Evolutionary conservation across 1,140 invertebrate species (phyloP).

Genomic region (Hypsibius dujardini): DNA sequence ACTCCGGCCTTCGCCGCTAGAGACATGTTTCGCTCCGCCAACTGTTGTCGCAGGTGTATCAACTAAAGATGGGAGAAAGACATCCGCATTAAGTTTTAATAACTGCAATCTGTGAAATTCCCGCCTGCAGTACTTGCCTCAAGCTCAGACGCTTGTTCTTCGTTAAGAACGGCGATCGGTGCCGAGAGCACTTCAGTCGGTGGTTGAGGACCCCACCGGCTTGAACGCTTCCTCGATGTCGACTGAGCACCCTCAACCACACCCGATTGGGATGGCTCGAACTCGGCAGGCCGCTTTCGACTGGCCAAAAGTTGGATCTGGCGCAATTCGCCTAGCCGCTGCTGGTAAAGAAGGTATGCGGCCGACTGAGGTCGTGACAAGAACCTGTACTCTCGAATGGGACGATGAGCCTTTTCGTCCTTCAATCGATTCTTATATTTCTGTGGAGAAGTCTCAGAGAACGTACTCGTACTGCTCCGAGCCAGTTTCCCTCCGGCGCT

Average conservation of each 20-base stretch:
- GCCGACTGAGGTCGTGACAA: background rate
- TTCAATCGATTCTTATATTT: no score
- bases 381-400: background rate
- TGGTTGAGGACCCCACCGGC: constrained; percentile 45
- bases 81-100: constrained; percentile 36
- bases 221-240: constrained; percentile 31
- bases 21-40: constrained; percentile 27
- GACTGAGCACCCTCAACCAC: background rate
- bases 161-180: constrained; percentile 19
- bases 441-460: no score
- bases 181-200: constrained; percentile 23
- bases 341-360: background rate
- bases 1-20: constrained; percentile 39
- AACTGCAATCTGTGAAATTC: background rate
- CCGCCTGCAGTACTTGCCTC: constrained; percentile 2
- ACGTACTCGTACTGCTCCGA: no score
- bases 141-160: constrained; percentile 19
- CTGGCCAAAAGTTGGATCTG: no score
- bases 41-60: constrained; percentile 21
- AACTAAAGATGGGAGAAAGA: constrained; percentile 37
- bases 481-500: no score
- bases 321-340: background rate
- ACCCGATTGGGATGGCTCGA: background rate
- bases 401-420: background rate
- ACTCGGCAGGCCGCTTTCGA: background rate